Evolutionary conservation across 1,140 invertebrate species (phyloP).

Genomic region (Limonius californicus): DNA sequence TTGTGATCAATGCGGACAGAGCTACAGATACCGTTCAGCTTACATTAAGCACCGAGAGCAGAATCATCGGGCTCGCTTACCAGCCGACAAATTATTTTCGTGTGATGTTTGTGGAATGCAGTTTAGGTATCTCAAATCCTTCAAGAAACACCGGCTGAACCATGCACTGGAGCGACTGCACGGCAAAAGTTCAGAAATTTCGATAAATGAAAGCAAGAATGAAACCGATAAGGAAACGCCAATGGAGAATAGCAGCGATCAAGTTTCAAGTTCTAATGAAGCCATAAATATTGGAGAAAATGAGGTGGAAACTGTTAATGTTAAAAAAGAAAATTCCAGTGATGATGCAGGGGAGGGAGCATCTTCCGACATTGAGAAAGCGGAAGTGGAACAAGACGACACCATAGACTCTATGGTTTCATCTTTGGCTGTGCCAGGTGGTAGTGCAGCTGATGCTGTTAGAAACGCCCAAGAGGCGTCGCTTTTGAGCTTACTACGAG

Average conservation of each 20-base stretch:
- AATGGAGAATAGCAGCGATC: constrained; percentile 40
- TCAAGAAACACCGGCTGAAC: constrained; percentile 84
- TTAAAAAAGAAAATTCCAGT: constrained; percentile 33
- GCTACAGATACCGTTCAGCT: constrained; percentile 81
- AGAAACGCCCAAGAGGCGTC: constrained; percentile 56
- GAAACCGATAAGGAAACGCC: constrained; percentile 7
- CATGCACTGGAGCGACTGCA: constrained; percentile 78
- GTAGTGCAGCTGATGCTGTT: constrained; percentile 34
- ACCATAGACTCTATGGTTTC: constrained; percentile 59
- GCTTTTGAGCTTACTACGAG: constrained; percentile 59
- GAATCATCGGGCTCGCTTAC: constrained; percentile 78
- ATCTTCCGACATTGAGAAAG: constrained; percentile 42
- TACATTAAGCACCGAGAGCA: constrained; percentile 86
- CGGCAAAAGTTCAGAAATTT: constrained; percentile 50
- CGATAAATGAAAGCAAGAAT: constrained; percentile 17
- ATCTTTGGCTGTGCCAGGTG: constrained; percentile 14
- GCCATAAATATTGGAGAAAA: constrained; percentile 36
- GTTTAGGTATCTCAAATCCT: constrained; percentile 82
- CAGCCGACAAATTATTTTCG: constrained; percentile 83
- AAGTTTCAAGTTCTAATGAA: constrained; percentile 45
- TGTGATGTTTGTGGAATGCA: constrained; percentile 89
- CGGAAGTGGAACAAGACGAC: constrained; percentile 59
- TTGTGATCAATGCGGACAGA: constrained; percentile 86
- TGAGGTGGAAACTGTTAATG: constrained; percentile 22
- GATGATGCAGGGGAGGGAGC: constrained; percentile 31